Evolutionary conservation across 2,888 invertebrate genomes (phyloP).

Genomic region (Gandaritis pyraliata): DNA sequence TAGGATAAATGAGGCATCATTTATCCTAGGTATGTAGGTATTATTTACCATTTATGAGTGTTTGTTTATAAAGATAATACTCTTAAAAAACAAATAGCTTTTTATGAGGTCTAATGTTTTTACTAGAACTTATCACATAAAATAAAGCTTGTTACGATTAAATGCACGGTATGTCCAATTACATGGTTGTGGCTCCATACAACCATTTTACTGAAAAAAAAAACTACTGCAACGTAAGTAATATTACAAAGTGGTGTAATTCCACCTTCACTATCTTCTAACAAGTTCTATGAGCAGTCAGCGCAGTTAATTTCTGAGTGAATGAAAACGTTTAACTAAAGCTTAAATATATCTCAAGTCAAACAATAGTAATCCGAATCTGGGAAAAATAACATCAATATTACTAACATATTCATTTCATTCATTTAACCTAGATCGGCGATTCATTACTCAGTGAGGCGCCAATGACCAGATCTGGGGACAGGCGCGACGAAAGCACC

Average conservation of each 20-base stretch:
- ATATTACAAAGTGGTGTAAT: conserved; percentile 32
- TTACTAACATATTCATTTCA: too few species aligned
- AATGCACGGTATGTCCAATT: conserved; percentile 31
- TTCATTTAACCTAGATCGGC: too few species aligned
- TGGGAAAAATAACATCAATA: too few species aligned
- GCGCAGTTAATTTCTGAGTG: neutral
- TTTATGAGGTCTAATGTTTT: conserved; percentile 16
- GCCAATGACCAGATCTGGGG: too few species aligned
- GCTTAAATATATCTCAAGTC: too few species aligned
- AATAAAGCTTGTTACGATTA: conserved; percentile 27
- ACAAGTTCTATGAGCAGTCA: conserved; percentile 12
- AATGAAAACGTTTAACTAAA: too few species aligned
- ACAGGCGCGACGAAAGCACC: too few species aligned
- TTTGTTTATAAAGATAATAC: neutral
- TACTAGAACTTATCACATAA: conserved; percentile 33
- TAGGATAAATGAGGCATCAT: conserved; percentile 6
- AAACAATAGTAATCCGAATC: too few species aligned
- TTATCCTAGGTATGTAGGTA: too few species aligned
- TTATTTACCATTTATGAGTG: too few species aligned
- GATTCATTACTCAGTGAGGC: too few species aligned
- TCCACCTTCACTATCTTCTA: conserved; percentile 14
- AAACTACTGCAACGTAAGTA: conserved; percentile 18
- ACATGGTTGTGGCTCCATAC: conserved; percentile 34
- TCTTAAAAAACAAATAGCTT: conserved; percentile 3
- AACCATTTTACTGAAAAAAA: conserved; percentile 32